These are phyloP conservation scores for Lagodon rhomboides DNA, from an alignment of 2,797 vertebrate genomes.

Conservation along the genomic window DNA sequence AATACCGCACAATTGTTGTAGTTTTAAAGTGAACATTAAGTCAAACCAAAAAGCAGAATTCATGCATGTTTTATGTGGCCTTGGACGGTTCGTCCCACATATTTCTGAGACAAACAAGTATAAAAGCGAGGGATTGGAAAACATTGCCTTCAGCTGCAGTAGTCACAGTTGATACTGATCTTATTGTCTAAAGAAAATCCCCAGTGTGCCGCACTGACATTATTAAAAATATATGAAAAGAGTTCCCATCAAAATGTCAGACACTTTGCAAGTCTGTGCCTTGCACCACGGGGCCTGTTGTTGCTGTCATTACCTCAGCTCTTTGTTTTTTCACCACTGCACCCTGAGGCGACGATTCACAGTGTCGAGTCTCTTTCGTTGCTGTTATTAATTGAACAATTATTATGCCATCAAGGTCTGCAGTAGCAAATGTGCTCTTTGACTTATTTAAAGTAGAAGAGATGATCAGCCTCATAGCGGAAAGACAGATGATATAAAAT, in stretches of 20 bases:
- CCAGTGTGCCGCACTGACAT: constrained; percentile 15
- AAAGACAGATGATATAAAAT: constrained; percentile 29
- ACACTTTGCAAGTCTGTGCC: constrained; percentile 17
- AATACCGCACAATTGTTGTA: constrained; percentile 31
- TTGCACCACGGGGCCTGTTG: constrained; percentile 6
- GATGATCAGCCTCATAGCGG: constrained; percentile 16
- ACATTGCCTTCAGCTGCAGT: constrained; percentile 19
- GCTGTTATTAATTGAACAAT: constrained; percentile 42
- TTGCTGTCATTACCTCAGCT: constrained; percentile 13
- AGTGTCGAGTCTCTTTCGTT: constrained; percentile 17
- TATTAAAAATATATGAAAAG: constrained; percentile 48
- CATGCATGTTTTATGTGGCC: constrained; percentile 68
- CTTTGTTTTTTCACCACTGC: background rate
- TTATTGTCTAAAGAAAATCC: constrained; percentile 46
- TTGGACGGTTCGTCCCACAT: constrained; percentile 44
- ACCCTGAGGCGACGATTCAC: constrained; percentile 12
- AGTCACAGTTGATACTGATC: constrained; percentile 10
- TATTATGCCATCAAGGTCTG: constrained; percentile 37
- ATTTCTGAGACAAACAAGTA: constrained; percentile 50
- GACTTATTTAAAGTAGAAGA: constrained; percentile 30
- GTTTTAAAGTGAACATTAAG: constrained; percentile 37
- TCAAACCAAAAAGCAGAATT: constrained; percentile 37
- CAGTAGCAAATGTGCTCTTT: constrained; percentile 18
- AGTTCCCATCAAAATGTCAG: constrained; percentile 34
- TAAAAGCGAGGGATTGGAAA: constrained; percentile 32